These are phyloP conservation scores for Heliocidaris erythrogramma DNA, from an alignment of 35 echinoderm and acorn worm genomes.

Conservation along the genomic window DNA sequence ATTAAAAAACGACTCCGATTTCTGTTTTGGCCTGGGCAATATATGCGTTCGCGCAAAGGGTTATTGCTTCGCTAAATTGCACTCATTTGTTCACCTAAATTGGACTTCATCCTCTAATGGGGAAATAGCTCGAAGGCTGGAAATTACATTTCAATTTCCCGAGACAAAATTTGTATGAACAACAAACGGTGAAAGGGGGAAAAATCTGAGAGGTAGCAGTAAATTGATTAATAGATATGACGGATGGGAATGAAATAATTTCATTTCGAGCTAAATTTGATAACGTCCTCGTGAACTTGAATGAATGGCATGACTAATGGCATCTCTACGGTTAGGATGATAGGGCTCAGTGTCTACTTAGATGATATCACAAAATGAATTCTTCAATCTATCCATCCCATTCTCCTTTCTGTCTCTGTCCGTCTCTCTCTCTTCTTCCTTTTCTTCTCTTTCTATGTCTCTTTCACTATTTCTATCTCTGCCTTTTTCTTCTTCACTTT, in stretches of 20 bases:
- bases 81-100: slow-evolving; percentile 53
- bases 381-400: background rate
- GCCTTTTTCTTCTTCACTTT: background rate
- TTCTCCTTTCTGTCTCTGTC: background rate
- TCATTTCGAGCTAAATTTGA: slow-evolving; percentile 17
- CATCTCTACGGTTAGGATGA: background rate
- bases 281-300: background rate
- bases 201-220: background rate
- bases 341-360: background rate
- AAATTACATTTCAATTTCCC: slow-evolving; percentile 38
- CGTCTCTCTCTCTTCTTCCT: background rate
- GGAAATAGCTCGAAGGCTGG: slow-evolving; percentile 21
- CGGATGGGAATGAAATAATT: slow-evolving; percentile 37
- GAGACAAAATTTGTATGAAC: slow-evolving; percentile 30
- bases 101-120: slow-evolving; percentile 28
- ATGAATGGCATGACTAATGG: background rate
- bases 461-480: background rate
- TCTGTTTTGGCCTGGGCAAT: background rate
- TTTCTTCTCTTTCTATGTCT: background rate
- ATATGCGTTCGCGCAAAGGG: background rate
- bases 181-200: background rate
- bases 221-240: slow-evolving; percentile 43
- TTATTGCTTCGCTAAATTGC: slow-evolving; percentile 43
- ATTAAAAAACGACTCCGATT: slow-evolving; percentile 29
- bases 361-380: background rate